These are phyloP conservation scores for Stigmatopora argus DNA, from an alignment of 2,113 vertebrate genomes.

Conservation along the genomic window DNA sequence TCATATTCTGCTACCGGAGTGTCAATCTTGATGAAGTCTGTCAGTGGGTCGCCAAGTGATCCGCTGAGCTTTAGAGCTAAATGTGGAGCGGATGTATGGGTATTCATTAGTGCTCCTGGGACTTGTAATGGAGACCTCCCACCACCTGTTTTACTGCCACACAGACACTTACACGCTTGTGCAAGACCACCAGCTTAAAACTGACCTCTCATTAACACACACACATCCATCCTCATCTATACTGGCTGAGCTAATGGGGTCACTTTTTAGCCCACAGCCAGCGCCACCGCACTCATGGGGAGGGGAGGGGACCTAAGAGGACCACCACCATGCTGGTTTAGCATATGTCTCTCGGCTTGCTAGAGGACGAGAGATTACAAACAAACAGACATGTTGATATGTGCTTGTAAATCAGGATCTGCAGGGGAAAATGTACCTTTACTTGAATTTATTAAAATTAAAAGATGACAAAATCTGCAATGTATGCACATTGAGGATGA, in stretches of 20 bases:
- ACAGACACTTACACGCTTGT: conserved; percentile 13
- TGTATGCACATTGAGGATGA: background rate
- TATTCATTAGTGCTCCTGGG: conserved; percentile 55
- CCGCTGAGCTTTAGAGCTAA: background rate
- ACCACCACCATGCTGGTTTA: conserved; percentile 51
- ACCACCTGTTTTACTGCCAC: conserved; percentile 58
- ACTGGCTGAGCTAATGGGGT: conserved; percentile 61
- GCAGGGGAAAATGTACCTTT: conserved; percentile 47
- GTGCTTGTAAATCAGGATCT: conserved; percentile 38
- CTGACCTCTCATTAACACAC: conserved; percentile 47
- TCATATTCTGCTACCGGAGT: background rate
- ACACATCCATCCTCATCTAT: background rate
- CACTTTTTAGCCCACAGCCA: conserved; percentile 60
- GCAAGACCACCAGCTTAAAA: conserved; percentile 55
- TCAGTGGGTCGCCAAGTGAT: background rate
- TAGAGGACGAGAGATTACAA: conserved; percentile 41
- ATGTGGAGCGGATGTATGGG: conserved; percentile 43
- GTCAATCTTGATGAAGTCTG: background rate
- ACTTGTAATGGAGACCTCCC: conserved; percentile 42
- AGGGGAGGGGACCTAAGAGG: conserved; percentile 38
- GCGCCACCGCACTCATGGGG: conserved; percentile 36
- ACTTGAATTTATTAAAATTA: conserved; percentile 25
- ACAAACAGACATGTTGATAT: conserved; percentile 50
- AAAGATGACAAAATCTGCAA: conserved; percentile 10
- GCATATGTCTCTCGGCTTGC: conserved; percentile 46